Evolutionary conservation across 2,888 invertebrate species (phyloP).

Genomic region (Thereva nobilitata): DNA sequence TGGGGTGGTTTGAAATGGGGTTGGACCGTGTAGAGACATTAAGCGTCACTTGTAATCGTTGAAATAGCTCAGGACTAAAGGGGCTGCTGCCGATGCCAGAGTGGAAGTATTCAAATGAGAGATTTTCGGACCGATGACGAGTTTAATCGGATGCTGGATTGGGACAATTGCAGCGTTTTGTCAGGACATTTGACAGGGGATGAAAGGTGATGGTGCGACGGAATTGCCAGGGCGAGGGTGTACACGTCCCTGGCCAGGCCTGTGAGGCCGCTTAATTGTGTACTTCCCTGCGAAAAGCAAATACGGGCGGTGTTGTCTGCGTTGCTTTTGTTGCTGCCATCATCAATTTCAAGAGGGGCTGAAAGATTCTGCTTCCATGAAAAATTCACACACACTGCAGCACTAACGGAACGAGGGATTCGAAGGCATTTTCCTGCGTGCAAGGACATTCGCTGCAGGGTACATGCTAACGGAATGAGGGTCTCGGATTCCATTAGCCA

Average conservation of each 20-base stretch:
- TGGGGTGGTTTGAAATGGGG: not conserved
- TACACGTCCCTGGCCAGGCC: not conserved
- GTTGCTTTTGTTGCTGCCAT: not conserved
- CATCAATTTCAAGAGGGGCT: conserved; percentile 14
- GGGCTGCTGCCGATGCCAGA: conserved; percentile 19
- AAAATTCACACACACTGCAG: conserved; percentile 9
- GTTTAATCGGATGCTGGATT: conserved; percentile 38
- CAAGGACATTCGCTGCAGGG: conserved; percentile 4
- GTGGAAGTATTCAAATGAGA: conserved; percentile 37
- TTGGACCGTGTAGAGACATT: conserved; percentile 26
- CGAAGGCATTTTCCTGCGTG: not conserved
- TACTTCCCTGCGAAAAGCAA: conserved; percentile 34
- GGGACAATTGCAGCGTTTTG: conserved; percentile 38
- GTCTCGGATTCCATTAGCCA: conserved; percentile 34
- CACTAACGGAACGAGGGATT: not conserved
- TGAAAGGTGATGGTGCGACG: conserved; percentile 7
- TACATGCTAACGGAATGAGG: conserved; percentile 19
- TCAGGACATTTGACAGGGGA: conserved; percentile 26
- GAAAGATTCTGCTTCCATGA: conserved; percentile 11
- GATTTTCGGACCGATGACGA: conserved; percentile 32
- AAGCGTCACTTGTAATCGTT: conserved; percentile 38
- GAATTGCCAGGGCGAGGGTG: not conserved
- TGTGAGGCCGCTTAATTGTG: conserved; percentile 37
- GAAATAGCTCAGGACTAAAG: conserved; percentile 38
- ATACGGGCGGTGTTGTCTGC: not conserved